These are phyloP conservation scores for Lophochroa leadbeateri DNA, from an alignment of 2,113 vertebrate species.

Conservation along the genomic window DNA sequence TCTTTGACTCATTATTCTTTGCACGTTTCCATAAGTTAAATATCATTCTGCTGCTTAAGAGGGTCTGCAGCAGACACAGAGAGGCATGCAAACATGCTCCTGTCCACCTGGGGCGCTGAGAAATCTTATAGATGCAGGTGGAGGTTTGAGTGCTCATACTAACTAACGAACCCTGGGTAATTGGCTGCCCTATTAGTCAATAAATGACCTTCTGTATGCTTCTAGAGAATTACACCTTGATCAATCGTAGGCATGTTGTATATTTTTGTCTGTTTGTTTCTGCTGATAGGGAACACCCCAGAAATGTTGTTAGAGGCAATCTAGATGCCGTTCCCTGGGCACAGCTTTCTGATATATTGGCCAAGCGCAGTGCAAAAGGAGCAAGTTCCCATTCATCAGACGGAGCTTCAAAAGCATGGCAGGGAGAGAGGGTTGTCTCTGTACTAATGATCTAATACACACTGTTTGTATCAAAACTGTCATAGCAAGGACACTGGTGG, in stretches of 20 bases:
- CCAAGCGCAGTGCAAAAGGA: not conserved
- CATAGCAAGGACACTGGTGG: constrained; percentile 42
- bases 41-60: not conserved
- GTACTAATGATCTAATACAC: constrained; percentile 28
- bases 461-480: constrained; percentile 40
- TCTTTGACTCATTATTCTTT: not conserved
- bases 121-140: not conserved
- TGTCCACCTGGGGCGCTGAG: not conserved
- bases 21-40: not conserved
- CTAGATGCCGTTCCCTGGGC: not conserved
- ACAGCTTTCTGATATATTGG: constrained; percentile 5
- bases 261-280: constrained; percentile 2
- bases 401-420: constrained; percentile 3
- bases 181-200: constrained; percentile 28
- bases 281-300: constrained; percentile 15
- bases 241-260: not conserved
- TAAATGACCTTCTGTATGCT: constrained; percentile 1
- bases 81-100: rapidly evolving
- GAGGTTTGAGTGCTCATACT: not conserved
- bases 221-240: constrained; percentile 3
- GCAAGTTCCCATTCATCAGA: constrained; percentile 20
- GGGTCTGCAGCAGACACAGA: not conserved
- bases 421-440: constrained; percentile 1
- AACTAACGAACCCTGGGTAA: constrained; percentile 11
- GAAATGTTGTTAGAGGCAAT: not conserved